phyloP scores from a whole-genome alignment of 2,888 invertebrate genomes.

The Cistogaster globosa region DNA sequence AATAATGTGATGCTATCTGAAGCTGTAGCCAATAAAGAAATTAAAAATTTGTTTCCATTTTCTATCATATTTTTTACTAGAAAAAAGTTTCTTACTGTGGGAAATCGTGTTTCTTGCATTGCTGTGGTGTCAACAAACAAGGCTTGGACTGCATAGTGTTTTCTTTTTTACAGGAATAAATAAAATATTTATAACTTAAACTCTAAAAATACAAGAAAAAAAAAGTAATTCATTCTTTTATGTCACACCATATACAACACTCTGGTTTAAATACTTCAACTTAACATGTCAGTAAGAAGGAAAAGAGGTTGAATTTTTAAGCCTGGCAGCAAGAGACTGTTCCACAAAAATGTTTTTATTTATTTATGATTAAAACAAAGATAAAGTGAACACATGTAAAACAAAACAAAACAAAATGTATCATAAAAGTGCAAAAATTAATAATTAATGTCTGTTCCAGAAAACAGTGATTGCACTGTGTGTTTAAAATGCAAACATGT shows the following conservation, averaged over 20 bases:
- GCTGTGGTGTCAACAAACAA: not conserved
- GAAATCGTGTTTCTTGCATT: constrained; percentile 3
- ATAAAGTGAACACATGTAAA: constrained; percentile 17
- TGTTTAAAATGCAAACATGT: not conserved
- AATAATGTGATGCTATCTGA: no score
- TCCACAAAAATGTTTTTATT: constrained; percentile 43
- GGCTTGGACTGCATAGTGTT: not conserved
- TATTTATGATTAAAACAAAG: constrained; percentile 39
- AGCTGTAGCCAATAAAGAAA: no score
- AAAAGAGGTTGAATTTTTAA: constrained; percentile 25
- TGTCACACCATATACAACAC: constrained; percentile 10
- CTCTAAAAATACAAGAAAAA: constrained; percentile 1
- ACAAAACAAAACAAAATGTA: constrained; percentile 15
- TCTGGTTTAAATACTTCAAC: constrained; percentile 41
- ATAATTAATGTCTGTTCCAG: constrained; percentile 35
- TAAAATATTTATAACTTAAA: constrained; percentile 54
- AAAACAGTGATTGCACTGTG: not conserved
- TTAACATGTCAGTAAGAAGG: constrained; percentile 1
- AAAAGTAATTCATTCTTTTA: constrained; percentile 21
- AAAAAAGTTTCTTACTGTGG: not conserved
- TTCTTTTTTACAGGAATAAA: not conserved
- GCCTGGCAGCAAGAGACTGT: constrained; percentile 18
- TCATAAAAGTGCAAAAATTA: constrained; percentile 21
- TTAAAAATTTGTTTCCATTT: no score
- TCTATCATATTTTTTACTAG: no score